Base-by-base conservation (phyloP, 2,888 invertebrate species). In the Cantharis lateralis region DNA sequence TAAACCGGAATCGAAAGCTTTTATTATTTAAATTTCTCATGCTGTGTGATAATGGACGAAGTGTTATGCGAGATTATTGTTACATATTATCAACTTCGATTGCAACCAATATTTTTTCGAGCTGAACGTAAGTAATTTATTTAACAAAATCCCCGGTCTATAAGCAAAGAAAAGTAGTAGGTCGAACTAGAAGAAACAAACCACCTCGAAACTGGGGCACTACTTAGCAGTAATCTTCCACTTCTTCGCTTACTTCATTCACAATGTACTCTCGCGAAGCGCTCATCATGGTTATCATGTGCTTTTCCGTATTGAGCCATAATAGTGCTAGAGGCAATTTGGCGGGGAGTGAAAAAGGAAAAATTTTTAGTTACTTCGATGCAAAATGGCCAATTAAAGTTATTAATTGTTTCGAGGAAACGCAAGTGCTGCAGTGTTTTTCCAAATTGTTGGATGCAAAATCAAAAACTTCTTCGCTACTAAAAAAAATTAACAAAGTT, bases 351-450 rank as follows among this genome's bases (percentile, higher is more conserved):
- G 32, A 62, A 68, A 24, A 72, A 13, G n/a, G 4, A 24, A 26
- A 70, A 20, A n/a, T 62, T 13, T 32, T 69, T 26, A 63, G 26
- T 18, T 32, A 28, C 15, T n/a, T 69, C 7, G 74, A 74, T 28
- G 13, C 62, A 15, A 32, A 70, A 28, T 74, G 74, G 74, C 74
- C 74, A 28, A 70, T 70, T 32, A 74, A 74, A 70, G 74, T 74
- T 68, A 63, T 63, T 4, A 63, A 74, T 28, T 74, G 74, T 32
- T 70, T 74, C 7, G 32, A 62, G 62, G 24, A 70, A 20, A 28
- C 20, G 2, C 15, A 63, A 26, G 64, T 74, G 16, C 18, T 74
- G 11, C 28, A 63, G 20, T 74, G 74, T 28, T 74, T 74, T 28
- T 15, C 15, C 15, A 70, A 16, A 15, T 18, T 74, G 10, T 24